Conservation (phyloP, 2,888 invertebrate genomes). For the Unio pictorum region DNA sequence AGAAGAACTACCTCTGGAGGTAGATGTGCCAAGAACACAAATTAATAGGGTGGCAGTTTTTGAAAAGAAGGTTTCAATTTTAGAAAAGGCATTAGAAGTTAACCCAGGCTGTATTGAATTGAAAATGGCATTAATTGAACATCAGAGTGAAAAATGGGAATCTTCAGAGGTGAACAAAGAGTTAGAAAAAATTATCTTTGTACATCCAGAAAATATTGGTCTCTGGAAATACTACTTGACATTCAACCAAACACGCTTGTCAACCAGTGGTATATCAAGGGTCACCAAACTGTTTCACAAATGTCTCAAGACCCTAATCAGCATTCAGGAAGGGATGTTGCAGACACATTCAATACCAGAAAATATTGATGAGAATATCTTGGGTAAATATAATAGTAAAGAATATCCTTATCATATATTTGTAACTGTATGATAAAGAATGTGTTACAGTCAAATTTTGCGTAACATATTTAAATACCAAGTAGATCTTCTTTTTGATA, state of each 20-base stretch:
- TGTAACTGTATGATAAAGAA: neutral
- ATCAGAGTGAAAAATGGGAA: slow-evolving; percentile 66
- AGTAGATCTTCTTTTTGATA: too few species aligned
- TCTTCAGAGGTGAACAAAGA: slow-evolving; percentile 62
- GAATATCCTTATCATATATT: neutral
- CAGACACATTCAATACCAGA: slow-evolving; percentile 60
- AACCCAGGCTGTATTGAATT: slow-evolving; percentile 70
- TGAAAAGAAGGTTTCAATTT: slow-evolving; percentile 71
- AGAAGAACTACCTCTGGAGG: neutral
- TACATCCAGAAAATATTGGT: slow-evolving; percentile 67
- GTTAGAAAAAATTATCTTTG: slow-evolving; percentile 70
- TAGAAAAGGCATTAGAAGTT: slow-evolving; percentile 70
- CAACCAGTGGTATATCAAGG: slow-evolving; percentile 64
- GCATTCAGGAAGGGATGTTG: slow-evolving; percentile 65
- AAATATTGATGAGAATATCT: slow-evolving; percentile 57
- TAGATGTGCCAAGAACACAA: neutral
- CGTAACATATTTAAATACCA: neutral
- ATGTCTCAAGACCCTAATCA: slow-evolving; percentile 65
- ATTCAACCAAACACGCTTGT: slow-evolving; percentile 68
- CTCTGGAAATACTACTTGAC: slow-evolving; percentile 70
- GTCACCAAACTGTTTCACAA: slow-evolving; percentile 66
- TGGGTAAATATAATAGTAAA: slow-evolving; percentile 49
- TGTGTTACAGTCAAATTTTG: neutral
- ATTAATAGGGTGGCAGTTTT: slow-evolving; percentile 22
- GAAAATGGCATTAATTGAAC: slow-evolving; percentile 64